A percentile compares a stretch with the other conserved stretches of the same genome.
These are phyloP conservation scores for Lasioglossum malachurum DNA, from an alignment of 2,888 invertebrate species.

Conservation along the genomic window DNA sequence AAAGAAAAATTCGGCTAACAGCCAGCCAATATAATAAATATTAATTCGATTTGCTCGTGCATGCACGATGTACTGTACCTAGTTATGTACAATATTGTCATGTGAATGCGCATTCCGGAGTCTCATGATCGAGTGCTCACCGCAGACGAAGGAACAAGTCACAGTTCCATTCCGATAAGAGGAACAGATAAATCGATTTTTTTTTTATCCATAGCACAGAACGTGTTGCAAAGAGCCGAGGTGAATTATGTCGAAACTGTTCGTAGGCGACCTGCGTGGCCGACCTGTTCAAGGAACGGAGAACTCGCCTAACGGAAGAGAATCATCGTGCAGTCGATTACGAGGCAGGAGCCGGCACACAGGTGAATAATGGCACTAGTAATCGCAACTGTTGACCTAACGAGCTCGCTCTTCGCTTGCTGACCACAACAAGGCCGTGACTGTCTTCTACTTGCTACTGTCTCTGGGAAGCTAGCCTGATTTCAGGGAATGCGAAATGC, in stretches of 20 bases:
- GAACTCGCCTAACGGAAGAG: slow-evolving; percentile 54
- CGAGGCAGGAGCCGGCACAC: slow-evolving; percentile 78
- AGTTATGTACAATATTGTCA: too few species aligned
- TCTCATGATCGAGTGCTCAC: too few species aligned
- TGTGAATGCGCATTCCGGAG: too few species aligned
- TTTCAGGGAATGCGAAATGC: slow-evolving; percentile 53
- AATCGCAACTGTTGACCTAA: slow-evolving; percentile 82
- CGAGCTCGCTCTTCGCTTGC: slow-evolving; percentile 77
- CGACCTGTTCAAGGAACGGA: slow-evolving; percentile 77
- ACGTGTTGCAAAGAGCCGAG: not conserved
- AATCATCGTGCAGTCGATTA: slow-evolving; percentile 77
- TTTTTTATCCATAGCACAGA: too few species aligned
- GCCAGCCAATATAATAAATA: too few species aligned
- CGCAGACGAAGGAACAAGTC: too few species aligned
- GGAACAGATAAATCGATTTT: not conserved
- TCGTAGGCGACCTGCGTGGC: slow-evolving; percentile 77
- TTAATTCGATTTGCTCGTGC: too few species aligned
- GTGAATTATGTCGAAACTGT: not conserved
- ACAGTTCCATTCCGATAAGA: too few species aligned
- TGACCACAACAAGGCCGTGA: slow-evolving; percentile 70
- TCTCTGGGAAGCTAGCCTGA: slow-evolving; percentile 57
- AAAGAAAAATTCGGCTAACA: too few species aligned
- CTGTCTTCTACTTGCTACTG: slow-evolving; percentile 64
- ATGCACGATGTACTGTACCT: too few species aligned
- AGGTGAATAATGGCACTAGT: slow-evolving; percentile 84